Percentiles rank a stretch among this genome's conserved stretches.
phyloP scores from a whole-genome alignment of 2,797 vertebrate species.

The Anabacerthia variegaticeps region DNA sequence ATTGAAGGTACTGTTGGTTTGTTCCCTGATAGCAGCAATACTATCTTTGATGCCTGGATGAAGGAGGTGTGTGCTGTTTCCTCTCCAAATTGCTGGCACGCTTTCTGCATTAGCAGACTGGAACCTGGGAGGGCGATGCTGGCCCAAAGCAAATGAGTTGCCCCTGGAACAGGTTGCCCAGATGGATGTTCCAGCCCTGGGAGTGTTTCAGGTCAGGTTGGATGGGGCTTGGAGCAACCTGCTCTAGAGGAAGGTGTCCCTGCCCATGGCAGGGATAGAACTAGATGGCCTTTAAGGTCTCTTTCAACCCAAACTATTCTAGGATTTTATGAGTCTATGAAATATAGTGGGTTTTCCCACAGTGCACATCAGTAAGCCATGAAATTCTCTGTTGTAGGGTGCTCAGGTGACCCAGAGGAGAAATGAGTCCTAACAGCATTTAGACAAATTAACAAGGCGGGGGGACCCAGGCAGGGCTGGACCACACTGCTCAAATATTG shows the following conservation, averaged over 20 bases:
- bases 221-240: rapidly evolving
- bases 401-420: neutral
- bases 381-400: neutral
- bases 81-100: neutral
- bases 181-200: neutral
- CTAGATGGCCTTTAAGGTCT: neutral
- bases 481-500: neutral
- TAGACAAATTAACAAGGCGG: neutral
- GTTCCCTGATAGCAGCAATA: neutral
- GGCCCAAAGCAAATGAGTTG: neutral
- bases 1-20: neutral
- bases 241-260: neutral
- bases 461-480: neutral
- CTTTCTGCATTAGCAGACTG: neutral
- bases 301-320: neutral
- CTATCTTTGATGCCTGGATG: neutral
- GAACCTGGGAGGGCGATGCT: neutral
- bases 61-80: neutral
- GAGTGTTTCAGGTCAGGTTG: neutral
- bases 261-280: neutral
- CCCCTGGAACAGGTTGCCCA: neutral
- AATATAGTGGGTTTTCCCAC: neutral
- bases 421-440: neutral
- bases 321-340: neutral
- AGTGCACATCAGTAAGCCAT: neutral